These are phyloP conservation scores for Galleria mellonella DNA, from an alignment of 1,140 invertebrate species.

Conservation along the genomic window DNA sequence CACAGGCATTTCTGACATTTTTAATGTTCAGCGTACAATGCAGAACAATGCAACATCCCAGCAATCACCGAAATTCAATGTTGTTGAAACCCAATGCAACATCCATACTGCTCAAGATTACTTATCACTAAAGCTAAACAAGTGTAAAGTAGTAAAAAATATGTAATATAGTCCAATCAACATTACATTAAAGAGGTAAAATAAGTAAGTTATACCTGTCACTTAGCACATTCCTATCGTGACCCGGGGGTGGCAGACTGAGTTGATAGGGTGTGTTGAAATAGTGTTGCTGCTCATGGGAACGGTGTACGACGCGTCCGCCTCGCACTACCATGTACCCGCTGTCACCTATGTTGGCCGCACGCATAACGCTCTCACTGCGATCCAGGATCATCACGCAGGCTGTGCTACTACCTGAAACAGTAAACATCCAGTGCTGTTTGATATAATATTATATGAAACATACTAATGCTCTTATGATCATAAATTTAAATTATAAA, in stretches of 20 bases:
- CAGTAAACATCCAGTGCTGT: not conserved
- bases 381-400: slow-evolving; percentile 95
- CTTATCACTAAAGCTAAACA: no score
- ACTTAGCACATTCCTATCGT: slow-evolving; percentile 87
- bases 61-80: no score
- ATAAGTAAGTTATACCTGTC: slow-evolving; percentile 82
- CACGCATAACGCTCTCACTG: slow-evolving; percentile 91
- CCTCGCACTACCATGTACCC: slow-evolving; percentile 95
- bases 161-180: no score
- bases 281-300: slow-evolving; percentile 97
- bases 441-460: not conserved
- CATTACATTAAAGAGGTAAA: no score
- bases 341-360: slow-evolving; percentile 98
- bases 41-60: no score
- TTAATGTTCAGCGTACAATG: no score
- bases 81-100: no score
- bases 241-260: slow-evolving; percentile 92
- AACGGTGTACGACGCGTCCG: slow-evolving; percentile 91
- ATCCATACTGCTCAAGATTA: no score
- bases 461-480: not conserved
- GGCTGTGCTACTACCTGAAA: slow-evolving; percentile 94
- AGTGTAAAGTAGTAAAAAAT: no score
- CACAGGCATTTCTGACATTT: no score
- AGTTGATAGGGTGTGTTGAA: slow-evolving; percentile 99
- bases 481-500: no score